Evolutionary conservation across 1,140 invertebrate species (phyloP).

Genomic region (Achroia grisella): DNA sequence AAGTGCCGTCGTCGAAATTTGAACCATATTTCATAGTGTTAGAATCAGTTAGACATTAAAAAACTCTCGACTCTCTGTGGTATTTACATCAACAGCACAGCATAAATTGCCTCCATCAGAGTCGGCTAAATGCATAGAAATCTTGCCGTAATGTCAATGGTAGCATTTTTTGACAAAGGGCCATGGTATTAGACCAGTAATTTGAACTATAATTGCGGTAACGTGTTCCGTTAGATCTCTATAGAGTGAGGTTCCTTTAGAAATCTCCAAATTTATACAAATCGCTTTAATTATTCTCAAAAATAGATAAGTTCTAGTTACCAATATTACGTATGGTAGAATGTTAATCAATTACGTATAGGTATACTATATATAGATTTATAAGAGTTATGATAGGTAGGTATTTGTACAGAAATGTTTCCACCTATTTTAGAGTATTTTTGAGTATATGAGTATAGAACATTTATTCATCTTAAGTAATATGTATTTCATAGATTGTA

Average conservation of each 20-base stretch:
- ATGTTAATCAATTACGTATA: too few species aligned
- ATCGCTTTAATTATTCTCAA: too few species aligned
- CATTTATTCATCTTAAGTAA: too few species aligned
- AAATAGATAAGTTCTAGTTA: too few species aligned
- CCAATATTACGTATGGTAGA: too few species aligned
- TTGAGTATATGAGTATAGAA: too few species aligned
- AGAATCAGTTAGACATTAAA: neutral
- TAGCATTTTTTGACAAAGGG: constrained; percentile 26
- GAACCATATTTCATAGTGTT: neutral
- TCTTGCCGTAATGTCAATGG: constrained; percentile 20
- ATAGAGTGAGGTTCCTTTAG: neutral
- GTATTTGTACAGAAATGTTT: too few species aligned
- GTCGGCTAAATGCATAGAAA: constrained; percentile 25
- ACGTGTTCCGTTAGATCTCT: constrained; percentile 18
- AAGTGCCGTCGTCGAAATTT: neutral
- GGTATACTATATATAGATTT: too few species aligned
- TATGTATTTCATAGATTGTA: too few species aligned
- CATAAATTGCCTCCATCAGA: constrained; percentile 27
- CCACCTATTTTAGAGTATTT: too few species aligned
- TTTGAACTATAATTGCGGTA: constrained; percentile 21
- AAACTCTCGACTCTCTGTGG: neutral
- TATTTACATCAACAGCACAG: constrained; percentile 12
- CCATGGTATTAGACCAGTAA: constrained; percentile 15
- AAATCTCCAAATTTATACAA: too few species aligned
- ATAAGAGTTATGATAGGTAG: too few species aligned